Conservation (phyloP, 2,797 vertebrate genomes). For the Danio kyathit region DNA sequence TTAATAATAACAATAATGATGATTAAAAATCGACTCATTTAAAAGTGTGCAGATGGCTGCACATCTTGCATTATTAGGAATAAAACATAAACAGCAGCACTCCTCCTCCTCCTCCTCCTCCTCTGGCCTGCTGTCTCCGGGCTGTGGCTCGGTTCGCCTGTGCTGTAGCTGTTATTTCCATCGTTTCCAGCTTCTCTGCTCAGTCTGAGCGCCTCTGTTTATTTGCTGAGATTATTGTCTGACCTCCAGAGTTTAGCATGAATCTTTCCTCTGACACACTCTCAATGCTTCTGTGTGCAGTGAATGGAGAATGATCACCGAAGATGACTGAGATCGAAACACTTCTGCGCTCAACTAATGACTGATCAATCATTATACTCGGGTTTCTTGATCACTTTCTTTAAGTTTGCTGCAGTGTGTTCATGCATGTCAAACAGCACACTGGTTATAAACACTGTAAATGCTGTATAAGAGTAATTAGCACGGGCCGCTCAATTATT, state of each 20-base stretch:
- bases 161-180: neutral
- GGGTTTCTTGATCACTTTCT: neutral
- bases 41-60: too few relatives aligned
- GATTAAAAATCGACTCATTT: neutral
- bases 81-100: neutral
- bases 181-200: neutral
- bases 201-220: neutral
- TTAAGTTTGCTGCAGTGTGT: neutral
- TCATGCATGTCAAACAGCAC: neutral
- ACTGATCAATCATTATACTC: too few relatives aligned
- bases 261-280: neutral
- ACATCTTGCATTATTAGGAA: neutral
- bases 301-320: too few relatives aligned
- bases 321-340: neutral
- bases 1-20: too few relatives aligned
- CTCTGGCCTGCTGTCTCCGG: neutral
- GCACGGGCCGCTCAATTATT: neutral
- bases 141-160: too few relatives aligned
- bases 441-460: neutral
- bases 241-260: neutral
- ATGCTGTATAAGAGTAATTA: neutral
- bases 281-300: neutral
- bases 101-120: too few relatives aligned
- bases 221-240: constrained; percentile 1
- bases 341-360: too few relatives aligned